Conservation (phyloP, 2,888 invertebrate genomes). For the Neria commutata region DNA sequence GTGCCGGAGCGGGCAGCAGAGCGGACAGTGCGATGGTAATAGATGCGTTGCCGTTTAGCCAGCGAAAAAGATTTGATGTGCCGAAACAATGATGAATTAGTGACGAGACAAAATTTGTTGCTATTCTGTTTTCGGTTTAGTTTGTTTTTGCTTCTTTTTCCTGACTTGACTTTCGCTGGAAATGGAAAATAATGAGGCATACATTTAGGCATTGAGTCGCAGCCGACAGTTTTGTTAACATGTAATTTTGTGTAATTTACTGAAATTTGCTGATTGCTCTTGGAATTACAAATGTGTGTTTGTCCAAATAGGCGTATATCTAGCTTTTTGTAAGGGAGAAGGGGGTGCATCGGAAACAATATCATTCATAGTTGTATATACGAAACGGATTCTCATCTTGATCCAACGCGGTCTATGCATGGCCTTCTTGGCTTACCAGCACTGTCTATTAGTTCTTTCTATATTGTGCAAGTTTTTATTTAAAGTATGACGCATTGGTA, state of each 20-base stretch:
- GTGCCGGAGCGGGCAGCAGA: too few relatives aligned
- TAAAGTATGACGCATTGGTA: too few relatives aligned
- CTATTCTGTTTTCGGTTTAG: too few relatives aligned
- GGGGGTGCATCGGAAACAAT: not conserved
- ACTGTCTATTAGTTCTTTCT: not conserved
- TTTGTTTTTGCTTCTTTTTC: too few relatives aligned
- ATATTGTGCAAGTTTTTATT: not conserved
- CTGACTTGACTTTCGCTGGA: too few relatives aligned
- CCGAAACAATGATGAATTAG: conserved; percentile 56
- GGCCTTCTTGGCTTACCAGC: not conserved
- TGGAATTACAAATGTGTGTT: conserved; percentile 48
- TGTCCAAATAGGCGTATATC: too few relatives aligned
- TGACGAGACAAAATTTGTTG: conserved; percentile 53
- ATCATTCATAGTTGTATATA: conserved; percentile 9
- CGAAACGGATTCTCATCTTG: conserved; percentile 48
- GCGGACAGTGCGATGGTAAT: conserved; percentile 8
- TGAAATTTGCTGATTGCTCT: conserved; percentile 45
- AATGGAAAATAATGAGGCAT: conserved; percentile 52
- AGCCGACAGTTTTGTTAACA: too few relatives aligned
- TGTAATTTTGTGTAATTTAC: conserved; percentile 10
- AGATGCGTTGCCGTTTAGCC: conserved; percentile 42
- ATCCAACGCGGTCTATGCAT: not conserved
- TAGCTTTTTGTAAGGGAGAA: not conserved
- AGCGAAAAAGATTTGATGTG: conserved; percentile 48
- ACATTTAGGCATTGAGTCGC: conserved; percentile 15